A percentile compares a stretch with the other conserved stretches of the same genome.
These are phyloP conservation scores for Acanthis flammea DNA, from an alignment of 2,797 vertebrate genomes.

Conservation along the genomic window DNA sequence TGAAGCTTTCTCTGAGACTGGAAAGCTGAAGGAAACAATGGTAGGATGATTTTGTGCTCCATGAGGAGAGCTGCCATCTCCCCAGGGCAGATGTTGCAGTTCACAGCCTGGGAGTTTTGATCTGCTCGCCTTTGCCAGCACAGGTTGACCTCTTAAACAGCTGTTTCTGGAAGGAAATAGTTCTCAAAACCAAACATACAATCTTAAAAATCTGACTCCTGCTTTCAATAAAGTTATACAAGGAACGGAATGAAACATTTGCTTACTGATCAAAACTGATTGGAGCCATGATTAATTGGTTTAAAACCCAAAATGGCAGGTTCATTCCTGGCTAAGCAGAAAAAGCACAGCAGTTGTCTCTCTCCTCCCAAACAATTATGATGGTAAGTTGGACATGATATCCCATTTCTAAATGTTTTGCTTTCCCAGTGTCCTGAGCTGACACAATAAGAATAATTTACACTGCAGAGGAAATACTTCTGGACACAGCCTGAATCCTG, in stretches of 20 bases:
- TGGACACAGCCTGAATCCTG: background rate
- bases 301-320: background rate
- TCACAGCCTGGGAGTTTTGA: background rate
- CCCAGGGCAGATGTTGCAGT: background rate
- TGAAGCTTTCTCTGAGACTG: background rate
- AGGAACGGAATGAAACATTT: background rate
- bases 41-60: background rate
- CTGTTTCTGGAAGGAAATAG: background rate
- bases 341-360: background rate
- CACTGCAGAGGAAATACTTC: background rate
- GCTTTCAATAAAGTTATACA: background rate
- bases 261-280: background rate
- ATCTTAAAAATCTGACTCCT: background rate
- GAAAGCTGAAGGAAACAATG: background rate
- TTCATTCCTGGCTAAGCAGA: background rate
- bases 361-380: background rate
- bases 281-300: background rate
- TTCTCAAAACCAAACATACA: background rate
- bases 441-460: background rate
- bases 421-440: background rate
- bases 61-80: background rate
- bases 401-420: background rate
- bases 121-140: background rate
- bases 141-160: accelerated
- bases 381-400: background rate